Evolutionary conservation across 2,113 vertebrate genomes (phyloP).

Genomic region (Oxygymnocypris stewartii): DNA sequence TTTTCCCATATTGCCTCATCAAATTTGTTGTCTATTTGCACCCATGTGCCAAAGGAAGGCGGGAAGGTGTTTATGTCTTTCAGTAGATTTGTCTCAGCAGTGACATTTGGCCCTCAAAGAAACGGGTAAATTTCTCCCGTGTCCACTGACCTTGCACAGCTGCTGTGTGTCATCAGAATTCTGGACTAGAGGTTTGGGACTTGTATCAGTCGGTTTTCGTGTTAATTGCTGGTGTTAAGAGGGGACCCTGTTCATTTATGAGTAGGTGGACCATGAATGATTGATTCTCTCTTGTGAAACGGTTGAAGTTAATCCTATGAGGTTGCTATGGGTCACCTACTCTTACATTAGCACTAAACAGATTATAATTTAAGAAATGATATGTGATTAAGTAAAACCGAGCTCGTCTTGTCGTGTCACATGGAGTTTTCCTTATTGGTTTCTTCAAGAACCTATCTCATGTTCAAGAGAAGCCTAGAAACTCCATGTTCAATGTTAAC

Average conservation of each 20-base stretch:
- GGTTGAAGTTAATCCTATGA: not conserved
- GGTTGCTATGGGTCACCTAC: not conserved
- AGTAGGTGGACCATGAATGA: not conserved
- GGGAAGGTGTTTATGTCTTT: constrained; percentile 39
- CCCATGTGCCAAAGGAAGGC: constrained; percentile 11
- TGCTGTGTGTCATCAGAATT: constrained; percentile 66
- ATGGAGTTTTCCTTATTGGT: not conserved
- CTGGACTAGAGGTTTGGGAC: constrained; percentile 37
- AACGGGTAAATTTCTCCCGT: not conserved
- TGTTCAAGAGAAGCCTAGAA: not conserved
- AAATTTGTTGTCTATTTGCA: constrained; percentile 42
- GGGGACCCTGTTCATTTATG: not conserved
- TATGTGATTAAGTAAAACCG: constrained; percentile 22
- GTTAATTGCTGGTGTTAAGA: constrained; percentile 13
- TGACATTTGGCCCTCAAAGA: constrained; percentile 36
- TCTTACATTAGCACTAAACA: not conserved
- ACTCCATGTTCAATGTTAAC: not conserved
- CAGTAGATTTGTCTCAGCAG: constrained; percentile 19
- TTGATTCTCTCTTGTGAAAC: not conserved
- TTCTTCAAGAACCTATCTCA: not conserved
- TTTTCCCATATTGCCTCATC: constrained; percentile 10
- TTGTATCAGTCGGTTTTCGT: constrained; percentile 19
- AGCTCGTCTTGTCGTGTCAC: not conserved
- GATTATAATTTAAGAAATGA: not conserved
- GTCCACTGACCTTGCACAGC: constrained; percentile 68